These are phyloP conservation scores for Nymphalis io DNA, from an alignment of 1,140 invertebrate genomes.

Conservation along the genomic window DNA sequence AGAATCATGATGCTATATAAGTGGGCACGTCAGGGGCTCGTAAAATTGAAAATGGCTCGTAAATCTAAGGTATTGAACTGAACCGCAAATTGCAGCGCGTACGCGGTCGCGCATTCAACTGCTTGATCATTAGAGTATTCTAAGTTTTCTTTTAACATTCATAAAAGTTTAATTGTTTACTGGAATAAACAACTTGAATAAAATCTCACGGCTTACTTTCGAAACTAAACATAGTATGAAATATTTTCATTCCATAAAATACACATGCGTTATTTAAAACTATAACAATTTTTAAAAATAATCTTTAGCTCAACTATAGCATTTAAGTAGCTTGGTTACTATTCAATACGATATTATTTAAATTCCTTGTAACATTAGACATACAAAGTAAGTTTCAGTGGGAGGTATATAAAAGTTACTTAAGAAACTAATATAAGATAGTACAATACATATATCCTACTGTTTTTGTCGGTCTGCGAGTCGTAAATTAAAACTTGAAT, in stretches of 20 bases:
- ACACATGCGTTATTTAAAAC: no score
- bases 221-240: no score
- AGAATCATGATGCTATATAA: slow-evolving; percentile 53
- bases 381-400: slow-evolving; percentile 28
- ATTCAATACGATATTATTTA: not conserved
- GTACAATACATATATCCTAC: slow-evolving; percentile 57
- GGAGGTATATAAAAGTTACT: slow-evolving; percentile 56
- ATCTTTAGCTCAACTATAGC: no score
- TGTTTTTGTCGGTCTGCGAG: slow-evolving; percentile 47
- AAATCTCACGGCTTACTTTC: not conserved
- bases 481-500: slow-evolving; percentile 56
- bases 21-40: slow-evolving; percentile 58
- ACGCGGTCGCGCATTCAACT: slow-evolving; percentile 58
- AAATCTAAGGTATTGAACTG: slow-evolving; percentile 63
- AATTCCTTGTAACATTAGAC: slow-evolving; percentile 15
- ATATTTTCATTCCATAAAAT: no score
- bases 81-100: slow-evolving; percentile 62
- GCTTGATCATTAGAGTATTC: slow-evolving; percentile 50
- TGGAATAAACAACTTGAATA: not conserved
- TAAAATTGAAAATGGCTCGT: slow-evolving; percentile 72
- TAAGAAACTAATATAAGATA: slow-evolving; percentile 60
- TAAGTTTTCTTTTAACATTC: slow-evolving; percentile 1
- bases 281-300: no score
- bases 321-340: not conserved
- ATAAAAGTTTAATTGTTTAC: slow-evolving; percentile 6